Evolutionary conservation across 2,113 vertebrate species (phyloP).

Genomic region (Sinocyclocheilus anophthalmus): DNA sequence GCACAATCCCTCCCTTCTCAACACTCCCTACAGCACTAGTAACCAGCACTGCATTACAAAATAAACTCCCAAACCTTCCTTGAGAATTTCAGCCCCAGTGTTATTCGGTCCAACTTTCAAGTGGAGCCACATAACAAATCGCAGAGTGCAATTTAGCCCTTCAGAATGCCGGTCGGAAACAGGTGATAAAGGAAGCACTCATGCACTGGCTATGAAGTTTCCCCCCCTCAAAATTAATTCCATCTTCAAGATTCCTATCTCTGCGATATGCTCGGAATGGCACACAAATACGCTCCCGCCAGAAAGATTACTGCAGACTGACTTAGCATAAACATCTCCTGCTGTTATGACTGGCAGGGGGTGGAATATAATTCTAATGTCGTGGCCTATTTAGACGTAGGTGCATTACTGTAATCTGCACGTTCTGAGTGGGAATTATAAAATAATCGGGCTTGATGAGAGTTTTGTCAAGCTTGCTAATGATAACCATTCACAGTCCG

Average conservation of each 20-base stretch:
- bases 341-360: slow-evolving; percentile 66
- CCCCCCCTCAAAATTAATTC: slow-evolving; percentile 92
- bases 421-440: neutral
- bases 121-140: slow-evolving; percentile 89
- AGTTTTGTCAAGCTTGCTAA: slow-evolving; percentile 25
- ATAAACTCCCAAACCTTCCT: slow-evolving; percentile 89
- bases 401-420: slow-evolving; percentile 15
- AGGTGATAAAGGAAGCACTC: slow-evolving; percentile 91
- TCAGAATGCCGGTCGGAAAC: slow-evolving; percentile 90
- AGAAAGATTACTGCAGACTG: slow-evolving; percentile 86
- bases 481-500: slow-evolving; percentile 29
- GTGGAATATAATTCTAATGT: slow-evolving; percentile 32
- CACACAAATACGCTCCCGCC: slow-evolving; percentile 87
- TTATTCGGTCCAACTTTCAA: slow-evolving; percentile 90
- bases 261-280: slow-evolving; percentile 90
- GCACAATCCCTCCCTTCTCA: slow-evolving; percentile 74
- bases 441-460: slow-evolving; percentile 19
- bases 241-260: slow-evolving; percentile 95
- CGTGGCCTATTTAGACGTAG: slow-evolving; percentile 26
- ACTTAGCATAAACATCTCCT: slow-evolving; percentile 78
- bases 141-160: slow-evolving; percentile 87
- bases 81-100: slow-evolving; percentile 85
- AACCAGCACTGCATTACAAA: slow-evolving; percentile 91
- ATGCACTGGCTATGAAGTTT: slow-evolving; percentile 90
- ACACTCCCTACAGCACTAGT: slow-evolving; percentile 82